Evolutionary conservation across 64 coral and sea anemone species (phyloP).

Genomic region (Porites lutea): DNA sequence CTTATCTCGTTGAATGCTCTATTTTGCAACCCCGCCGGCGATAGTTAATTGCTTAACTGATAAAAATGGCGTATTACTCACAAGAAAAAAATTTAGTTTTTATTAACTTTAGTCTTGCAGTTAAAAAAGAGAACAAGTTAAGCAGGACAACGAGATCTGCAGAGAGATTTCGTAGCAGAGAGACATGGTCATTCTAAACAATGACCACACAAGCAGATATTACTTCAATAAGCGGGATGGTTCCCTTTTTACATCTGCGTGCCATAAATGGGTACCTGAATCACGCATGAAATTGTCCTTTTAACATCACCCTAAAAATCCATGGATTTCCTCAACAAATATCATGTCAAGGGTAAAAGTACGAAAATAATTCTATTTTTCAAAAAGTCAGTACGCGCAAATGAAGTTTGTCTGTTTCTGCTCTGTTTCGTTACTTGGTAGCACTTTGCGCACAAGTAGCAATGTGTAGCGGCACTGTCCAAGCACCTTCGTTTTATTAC

Average conservation of each 20-base stretch:
- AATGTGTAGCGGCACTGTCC: not conserved
- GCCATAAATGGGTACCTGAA: not conserved
- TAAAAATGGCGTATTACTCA: not conserved
- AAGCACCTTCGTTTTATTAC: not conserved
- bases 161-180: constrained; percentile 22
- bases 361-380: not conserved
- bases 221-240: not conserved
- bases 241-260: not conserved
- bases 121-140: not conserved
- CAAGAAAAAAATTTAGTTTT: not conserved
- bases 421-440: constrained; percentile 27
- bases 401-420: not conserved
- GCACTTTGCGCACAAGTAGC: not conserved
- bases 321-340: not conserved
- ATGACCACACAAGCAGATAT: not conserved
- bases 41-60: not conserved
- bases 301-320: not conserved
- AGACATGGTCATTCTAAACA: not conserved
- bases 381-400: not conserved
- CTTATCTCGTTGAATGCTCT: no score
- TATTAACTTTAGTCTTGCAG: not conserved
- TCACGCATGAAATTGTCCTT: not conserved
- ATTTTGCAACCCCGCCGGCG: not conserved
- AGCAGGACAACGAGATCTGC: not conserved
- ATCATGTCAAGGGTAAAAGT: not conserved